A percentile compares a stretch with the other conserved stretches of the same genome.
Conservation (phyloP, 1,140 invertebrate genomes). For the Zaprionus ornatus region DNA sequence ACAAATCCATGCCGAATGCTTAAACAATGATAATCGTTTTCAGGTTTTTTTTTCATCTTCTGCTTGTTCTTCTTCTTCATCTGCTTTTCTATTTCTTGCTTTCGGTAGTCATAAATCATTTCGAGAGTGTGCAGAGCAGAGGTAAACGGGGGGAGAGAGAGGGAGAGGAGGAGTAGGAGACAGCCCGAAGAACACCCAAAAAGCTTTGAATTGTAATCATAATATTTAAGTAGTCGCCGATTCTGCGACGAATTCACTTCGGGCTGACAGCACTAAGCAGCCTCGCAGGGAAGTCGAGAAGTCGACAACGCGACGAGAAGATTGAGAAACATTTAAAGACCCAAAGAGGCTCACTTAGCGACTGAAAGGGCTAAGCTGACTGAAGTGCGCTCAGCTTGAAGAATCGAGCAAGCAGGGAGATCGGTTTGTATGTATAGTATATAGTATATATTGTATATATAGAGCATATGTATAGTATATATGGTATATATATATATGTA, state of each 20-base stretch:
- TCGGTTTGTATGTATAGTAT: no score
- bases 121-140: not conserved
- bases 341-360: not conserved
- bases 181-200: not conserved
- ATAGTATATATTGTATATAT: no score
- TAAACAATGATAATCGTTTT: conserved; percentile 56
- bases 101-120: conserved; percentile 52
- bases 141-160: not conserved
- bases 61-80: conserved; percentile 8
- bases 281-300: not conserved
- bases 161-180: not conserved
- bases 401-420: not conserved
- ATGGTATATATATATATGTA: no score
- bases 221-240: conserved; percentile 10
- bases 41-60: conserved; percentile 27
- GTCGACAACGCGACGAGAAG: not conserved
- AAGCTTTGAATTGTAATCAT: conserved; percentile 8
- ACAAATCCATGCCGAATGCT: conserved; percentile 31
- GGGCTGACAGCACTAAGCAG: conserved; percentile 6
- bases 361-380: not conserved
- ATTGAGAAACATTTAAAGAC: conserved; percentile 1
- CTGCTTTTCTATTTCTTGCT: conserved; percentile 24
- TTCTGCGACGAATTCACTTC: conserved; percentile 14
- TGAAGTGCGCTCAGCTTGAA: not conserved
- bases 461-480: no score